Evolutionary conservation across 2,888 invertebrate genomes (phyloP), one percentile per base, ranked within the genome.

Genomic region (Ecliptopera silaceata): DNA sequence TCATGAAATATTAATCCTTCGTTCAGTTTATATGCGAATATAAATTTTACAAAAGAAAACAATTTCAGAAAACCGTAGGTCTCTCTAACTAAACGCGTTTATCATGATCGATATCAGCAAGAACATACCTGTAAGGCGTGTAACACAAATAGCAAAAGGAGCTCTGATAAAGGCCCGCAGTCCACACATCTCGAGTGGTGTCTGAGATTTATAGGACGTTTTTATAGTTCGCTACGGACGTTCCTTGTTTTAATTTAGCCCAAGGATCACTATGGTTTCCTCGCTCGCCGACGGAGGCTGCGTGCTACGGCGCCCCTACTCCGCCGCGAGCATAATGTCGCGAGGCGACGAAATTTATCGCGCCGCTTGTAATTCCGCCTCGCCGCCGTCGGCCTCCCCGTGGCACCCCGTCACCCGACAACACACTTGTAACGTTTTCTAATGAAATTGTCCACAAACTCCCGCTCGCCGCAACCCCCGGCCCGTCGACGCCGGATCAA

Each of bases 401-500:
- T 77, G 72, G 83, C 86, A 83, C 86, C 86, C 84, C 79, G 77
- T 84, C 88, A 84, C 80, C 84, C 84, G 72, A 75, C 81, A 80
- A 86, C 86, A 87, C 82, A 88, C 88, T 88, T 87, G 87, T 87
- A 90, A 85, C 87, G 79, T 84, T 90, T 90, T 88, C 89, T 91
- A 91, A 91, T 91, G 89, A 91, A 91, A 90, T 91, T 88, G 90
- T 91, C 90, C 88, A 86, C 88, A 85, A 87, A 82, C 82, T 81
- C 83, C 77, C 81, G 82, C 82, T 83, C 82, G 80, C 84, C 84
- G 75, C 83, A 84, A 79, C 82, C 85, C 86, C 82, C 80, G 75
- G 80, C 80, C 80, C 83, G 85, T 79, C 79, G 85, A 77, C 87
- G 85, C 81, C 86, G 88, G 88, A 90, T 88, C 84, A 88, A 89